Percentiles rank a stretch among this genome's conserved stretches.
Evolutionary conservation across 2,888 invertebrate species (phyloP).

Genomic region (Stenotaenia linearis): DNA sequence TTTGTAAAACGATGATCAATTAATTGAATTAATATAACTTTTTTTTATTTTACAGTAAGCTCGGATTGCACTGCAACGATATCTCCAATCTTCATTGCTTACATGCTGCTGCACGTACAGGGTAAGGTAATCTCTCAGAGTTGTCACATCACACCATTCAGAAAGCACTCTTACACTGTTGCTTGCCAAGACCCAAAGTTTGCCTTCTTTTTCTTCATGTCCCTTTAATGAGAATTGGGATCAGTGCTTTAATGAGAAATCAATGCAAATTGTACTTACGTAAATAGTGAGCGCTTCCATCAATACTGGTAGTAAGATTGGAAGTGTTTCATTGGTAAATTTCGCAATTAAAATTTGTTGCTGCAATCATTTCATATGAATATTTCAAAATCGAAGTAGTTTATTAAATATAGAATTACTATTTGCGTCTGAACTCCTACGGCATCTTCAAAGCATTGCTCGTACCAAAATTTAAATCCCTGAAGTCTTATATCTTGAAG

Average conservation of each 20-base stretch:
- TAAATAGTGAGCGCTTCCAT: not conserved
- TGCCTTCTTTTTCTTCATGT: not conserved
- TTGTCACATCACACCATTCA: not conserved
- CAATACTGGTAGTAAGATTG: not conserved
- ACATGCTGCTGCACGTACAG: not conserved
- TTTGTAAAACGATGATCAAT: not conserved
- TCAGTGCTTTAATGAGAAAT: not conserved
- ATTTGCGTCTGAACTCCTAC: not conserved
- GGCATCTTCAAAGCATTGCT: not conserved
- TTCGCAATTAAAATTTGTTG: too few species aligned
- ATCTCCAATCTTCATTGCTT: not conserved
- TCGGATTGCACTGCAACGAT: not conserved
- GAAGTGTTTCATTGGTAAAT: not conserved
- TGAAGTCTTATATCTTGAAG: not conserved
- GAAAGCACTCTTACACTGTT: not conserved
- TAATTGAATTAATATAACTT: not conserved
- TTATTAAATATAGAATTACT: not conserved
- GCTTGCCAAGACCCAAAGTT: not conserved
- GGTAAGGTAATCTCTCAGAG: not conserved
- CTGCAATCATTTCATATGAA: not conserved
- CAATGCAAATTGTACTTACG: too few species aligned
- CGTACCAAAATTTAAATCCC: not conserved
- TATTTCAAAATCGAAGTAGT: not conserved
- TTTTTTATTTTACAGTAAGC: not conserved
- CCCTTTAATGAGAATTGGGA: not conserved